phyloP scores from a whole-genome alignment of 2,888 invertebrate genomes.

The Campoplex capitator region DNA sequence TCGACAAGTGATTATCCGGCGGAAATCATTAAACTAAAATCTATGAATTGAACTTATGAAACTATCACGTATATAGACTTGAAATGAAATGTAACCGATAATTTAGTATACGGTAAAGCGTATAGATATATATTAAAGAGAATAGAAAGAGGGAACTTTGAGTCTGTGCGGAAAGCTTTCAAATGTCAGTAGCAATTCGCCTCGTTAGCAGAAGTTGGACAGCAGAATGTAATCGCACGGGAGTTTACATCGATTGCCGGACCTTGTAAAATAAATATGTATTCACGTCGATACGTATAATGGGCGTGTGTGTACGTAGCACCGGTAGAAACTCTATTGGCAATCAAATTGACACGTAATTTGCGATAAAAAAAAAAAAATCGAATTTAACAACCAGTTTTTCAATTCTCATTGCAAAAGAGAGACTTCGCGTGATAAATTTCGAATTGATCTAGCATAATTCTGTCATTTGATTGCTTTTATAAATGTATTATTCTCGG shows the following conservation, averaged over 20 bases:
- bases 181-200: constrained; percentile 75
- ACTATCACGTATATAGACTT: constrained; percentile 21
- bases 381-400: too few species aligned
- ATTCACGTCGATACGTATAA: background rate
- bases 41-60: constrained; percentile 70
- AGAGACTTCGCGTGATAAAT: too few species aligned
- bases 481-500: too few species aligned
- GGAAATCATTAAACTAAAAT: constrained; percentile 84
- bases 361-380: too few species aligned
- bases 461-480: too few species aligned
- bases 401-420: too few species aligned
- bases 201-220: constrained; percentile 62
- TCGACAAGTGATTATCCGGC: constrained; percentile 78
- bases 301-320: too few species aligned
- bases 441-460: too few species aligned
- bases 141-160: constrained; percentile 73
- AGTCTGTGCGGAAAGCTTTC: constrained; percentile 75
- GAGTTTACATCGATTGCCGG: constrained; percentile 37
- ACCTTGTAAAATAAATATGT: constrained; percentile 12
- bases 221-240: constrained; percentile 46
- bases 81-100: constrained; percentile 68
- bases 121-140: constrained; percentile 44
- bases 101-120: constrained; percentile 26
- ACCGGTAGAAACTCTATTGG: too few species aligned
- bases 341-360: too few species aligned